These are phyloP conservation scores for Hyperoplus immaculatus DNA, from an alignment of 2,797 vertebrate species.

Conservation along the genomic window DNA sequence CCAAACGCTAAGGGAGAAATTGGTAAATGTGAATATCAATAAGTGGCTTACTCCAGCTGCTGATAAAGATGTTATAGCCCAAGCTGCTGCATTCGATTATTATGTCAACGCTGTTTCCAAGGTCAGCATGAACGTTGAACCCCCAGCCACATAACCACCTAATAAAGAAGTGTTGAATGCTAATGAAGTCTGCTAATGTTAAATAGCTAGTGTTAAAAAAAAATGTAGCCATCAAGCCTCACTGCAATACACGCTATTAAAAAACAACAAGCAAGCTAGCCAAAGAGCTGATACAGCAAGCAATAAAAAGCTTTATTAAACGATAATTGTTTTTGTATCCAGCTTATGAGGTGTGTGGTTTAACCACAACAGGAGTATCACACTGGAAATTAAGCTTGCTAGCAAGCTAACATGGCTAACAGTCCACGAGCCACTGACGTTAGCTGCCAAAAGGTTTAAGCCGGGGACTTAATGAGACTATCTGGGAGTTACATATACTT, in stretches of 20 bases:
- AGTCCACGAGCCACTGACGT: slow-evolving; percentile 1
- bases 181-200: slow-evolving; percentile 6
- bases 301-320: background rate
- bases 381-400: slow-evolving; percentile 8
- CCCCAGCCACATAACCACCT: background rate
- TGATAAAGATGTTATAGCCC: background rate
- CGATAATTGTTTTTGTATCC: background rate
- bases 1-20: background rate
- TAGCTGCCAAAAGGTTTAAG: slow-evolving; percentile 10
- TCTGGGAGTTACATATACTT: background rate
- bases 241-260: background rate
- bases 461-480: background rate
- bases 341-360: too few species aligned
- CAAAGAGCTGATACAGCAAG: background rate
- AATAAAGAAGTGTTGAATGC: background rate
- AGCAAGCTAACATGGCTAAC: slow-evolving; percentile 28
- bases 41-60: background rate
- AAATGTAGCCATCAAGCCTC: background rate
- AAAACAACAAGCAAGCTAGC: background rate
- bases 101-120: background rate
- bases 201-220: background rate
- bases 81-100: too few species aligned
- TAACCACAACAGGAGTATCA: background rate
- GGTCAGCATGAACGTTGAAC: background rate
- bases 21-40: background rate